These are phyloP conservation scores for Ormyrus labotus DNA, from an alignment of 2,888 invertebrate species.

Conservation along the genomic window DNA sequence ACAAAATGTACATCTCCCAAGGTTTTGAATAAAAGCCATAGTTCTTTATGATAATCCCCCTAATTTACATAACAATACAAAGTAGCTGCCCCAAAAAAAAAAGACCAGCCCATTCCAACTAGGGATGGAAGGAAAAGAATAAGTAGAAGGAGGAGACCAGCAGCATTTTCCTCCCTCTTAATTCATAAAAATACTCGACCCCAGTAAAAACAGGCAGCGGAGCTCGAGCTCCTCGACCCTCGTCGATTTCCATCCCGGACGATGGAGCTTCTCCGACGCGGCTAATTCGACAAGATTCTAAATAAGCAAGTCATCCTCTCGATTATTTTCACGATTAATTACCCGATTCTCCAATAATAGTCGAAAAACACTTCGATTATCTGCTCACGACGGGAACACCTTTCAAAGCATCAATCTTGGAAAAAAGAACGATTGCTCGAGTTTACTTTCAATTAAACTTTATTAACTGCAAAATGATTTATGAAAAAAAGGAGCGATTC, in stretches of 20 bases:
- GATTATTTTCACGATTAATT: constrained; percentile 59
- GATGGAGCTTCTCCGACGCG: constrained; percentile 39
- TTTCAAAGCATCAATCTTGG: constrained; percentile 52
- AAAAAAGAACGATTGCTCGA: constrained; percentile 26
- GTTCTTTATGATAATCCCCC: constrained; percentile 55
- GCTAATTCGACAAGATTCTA: constrained; percentile 60
- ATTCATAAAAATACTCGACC: constrained; percentile 66
- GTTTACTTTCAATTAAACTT: constrained; percentile 44
- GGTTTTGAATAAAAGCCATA: constrained; percentile 40
- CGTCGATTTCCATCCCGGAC: constrained; percentile 54
- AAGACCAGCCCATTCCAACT: constrained; percentile 56
- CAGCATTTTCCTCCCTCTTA: constrained; percentile 63
- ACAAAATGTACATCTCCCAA: constrained; percentile 42
- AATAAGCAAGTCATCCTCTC: constrained; percentile 59
- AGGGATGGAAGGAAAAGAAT: constrained; percentile 47
- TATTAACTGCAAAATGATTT: constrained; percentile 41
- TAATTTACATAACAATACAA: constrained; percentile 58
- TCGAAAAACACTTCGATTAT: constrained; percentile 52
- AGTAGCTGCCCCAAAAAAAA: constrained; percentile 46
- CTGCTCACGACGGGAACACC: constrained; percentile 37
- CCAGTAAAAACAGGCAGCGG: constrained; percentile 53
- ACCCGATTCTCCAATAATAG: constrained; percentile 53
- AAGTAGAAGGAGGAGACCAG: constrained; percentile 11
- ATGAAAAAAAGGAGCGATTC: not conserved
- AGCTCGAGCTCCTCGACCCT: constrained; percentile 44